Evolutionary conservation across 2,888 invertebrate species (phyloP).

Genomic region (Philonicus albiceps): DNA sequence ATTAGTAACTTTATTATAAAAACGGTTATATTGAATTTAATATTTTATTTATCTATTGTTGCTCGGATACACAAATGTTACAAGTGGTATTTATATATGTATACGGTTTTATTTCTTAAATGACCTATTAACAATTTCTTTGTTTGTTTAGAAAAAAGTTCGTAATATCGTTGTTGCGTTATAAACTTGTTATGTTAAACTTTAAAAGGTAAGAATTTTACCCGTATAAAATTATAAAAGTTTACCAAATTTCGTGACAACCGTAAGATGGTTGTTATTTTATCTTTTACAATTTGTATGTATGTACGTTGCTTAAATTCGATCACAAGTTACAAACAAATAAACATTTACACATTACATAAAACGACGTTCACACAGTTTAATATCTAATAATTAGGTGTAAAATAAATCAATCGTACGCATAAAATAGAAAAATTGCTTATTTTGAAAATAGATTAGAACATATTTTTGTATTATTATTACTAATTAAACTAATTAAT

Average conservation of each 20-base stretch:
- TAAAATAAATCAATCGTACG: background rate
- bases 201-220: background rate
- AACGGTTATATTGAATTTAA: background rate
- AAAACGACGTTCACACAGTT: background rate
- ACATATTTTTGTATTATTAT: background rate
- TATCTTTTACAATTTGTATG: background rate
- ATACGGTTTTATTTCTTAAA: background rate
- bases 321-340: background rate
- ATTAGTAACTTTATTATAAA: background rate
- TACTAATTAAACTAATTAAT: no score
- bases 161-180: background rate
- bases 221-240: constrained; percentile 27
- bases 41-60: background rate
- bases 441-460: background rate
- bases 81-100: background rate
- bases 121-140: background rate
- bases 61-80: background rate
- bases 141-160: background rate
- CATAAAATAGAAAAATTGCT: background rate
- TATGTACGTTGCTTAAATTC: background rate
- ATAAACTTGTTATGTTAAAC: background rate
- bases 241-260: background rate
- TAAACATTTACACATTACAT: background rate
- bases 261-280: background rate
- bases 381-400: background rate